Conservation (phyloP, 2,113 vertebrate species). For the Dipodomys stephensi region DNA sequence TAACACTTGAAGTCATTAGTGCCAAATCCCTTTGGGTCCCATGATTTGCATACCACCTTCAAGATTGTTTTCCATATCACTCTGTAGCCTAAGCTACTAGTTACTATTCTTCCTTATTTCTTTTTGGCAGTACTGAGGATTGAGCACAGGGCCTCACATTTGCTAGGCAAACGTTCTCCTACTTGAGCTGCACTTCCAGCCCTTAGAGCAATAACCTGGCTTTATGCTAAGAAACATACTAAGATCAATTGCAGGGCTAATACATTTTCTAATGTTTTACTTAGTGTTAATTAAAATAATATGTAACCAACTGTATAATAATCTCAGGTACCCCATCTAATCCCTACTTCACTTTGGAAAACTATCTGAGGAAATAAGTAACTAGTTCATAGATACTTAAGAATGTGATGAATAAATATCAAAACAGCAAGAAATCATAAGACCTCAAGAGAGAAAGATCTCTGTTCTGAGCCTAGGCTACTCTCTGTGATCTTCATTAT, state of each 20-base stretch:
- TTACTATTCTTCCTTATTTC: background rate
- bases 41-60: slow-evolving; percentile 10
- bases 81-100: background rate
- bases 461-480: background rate
- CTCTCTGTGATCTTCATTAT: background rate
- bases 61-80: background rate
- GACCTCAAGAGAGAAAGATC: background rate
- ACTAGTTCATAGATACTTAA: background rate
- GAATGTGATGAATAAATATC: slow-evolving; percentile 12
- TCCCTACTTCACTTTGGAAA: background rate
- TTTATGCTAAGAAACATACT: background rate
- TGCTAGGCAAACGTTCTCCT: no score
- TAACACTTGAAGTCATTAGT: slow-evolving; percentile 12
- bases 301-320: background rate
- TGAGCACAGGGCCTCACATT: no score
- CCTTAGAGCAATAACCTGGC: background rate
- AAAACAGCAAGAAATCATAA: background rate
- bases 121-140: no score
- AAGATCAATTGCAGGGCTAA: background rate
- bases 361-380: background rate
- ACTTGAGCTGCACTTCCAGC: background rate
- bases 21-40: background rate
- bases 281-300: slow-evolving; percentile 5
- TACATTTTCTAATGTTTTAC: background rate
- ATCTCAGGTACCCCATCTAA: background rate